Base-by-base conservation (phyloP, 2,797 vertebrate genomes). In the Ciconia nigra region DNA sequence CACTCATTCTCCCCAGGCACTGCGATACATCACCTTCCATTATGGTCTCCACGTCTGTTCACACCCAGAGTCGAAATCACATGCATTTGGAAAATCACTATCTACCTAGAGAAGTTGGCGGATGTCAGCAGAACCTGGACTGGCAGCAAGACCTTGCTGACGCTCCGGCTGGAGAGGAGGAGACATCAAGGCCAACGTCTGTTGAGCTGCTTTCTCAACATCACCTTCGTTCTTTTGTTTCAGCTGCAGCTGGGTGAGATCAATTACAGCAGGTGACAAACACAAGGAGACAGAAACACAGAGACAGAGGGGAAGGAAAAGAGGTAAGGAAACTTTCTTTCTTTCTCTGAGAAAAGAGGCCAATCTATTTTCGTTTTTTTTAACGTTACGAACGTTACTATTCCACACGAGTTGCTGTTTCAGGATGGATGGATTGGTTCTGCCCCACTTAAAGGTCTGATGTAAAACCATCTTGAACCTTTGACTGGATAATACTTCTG, bases 251-350 rank as follows among this genome's bases (percentile, higher is more conserved):
- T 83, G 84, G n/a, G 28, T 62, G 51, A 96, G 87, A 88, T 92
- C 93, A 83, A 26, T 85, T 93, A 83, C 90, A 1, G 76, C 96
- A 96, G 96, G 73, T 83, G 93, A 91, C 90, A 59, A 95, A 20
- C 49, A 37, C 84, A 57, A 76, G 87, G 79, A 70, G 73, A 66
- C 52, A 84, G 89, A 96, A 89, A 39, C 57, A 42, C 25, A 91
- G 83, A 86, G 44, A 62, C 76, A 61, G 51, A 87, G 61, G 78
- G 37, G 49, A 69, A 81, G 15, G 28, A 79, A 63, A 78, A 95
- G 89, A 94, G 97, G 97, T 98, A 97, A 96, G 93, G 46, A 83
- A 91, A 66, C 87, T 81, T 54, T 61, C 33, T 90, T 67, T 69
- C 28, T 94, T 91, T 79, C 55, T 59, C 46, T 91, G 46, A 83